Percentiles rank a stretch among this genome's conserved stretches.
phyloP scores from a whole-genome alignment of 2,113 vertebrate genomes.

The Grammomys dolichurus region DNA sequence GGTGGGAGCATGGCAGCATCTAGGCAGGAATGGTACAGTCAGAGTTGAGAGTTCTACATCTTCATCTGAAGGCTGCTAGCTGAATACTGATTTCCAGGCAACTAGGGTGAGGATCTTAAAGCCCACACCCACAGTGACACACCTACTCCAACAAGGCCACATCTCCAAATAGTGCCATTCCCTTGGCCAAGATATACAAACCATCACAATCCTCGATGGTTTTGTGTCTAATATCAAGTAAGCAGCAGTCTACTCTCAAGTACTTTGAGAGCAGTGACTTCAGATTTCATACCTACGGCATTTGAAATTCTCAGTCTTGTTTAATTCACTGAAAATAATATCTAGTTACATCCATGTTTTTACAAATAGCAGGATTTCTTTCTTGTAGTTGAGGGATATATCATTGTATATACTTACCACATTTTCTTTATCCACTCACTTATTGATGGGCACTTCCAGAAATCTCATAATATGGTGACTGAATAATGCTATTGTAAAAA shows the following conservation, averaged over 20 bases:
- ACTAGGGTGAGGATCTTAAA: no score
- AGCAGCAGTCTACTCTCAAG: accelerated
- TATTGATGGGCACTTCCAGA: background rate
- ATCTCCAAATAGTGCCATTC: no score
- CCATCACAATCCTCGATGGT: no score
- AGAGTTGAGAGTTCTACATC: no score
- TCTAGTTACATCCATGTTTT: background rate
- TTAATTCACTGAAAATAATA: background rate
- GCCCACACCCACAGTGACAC: no score
- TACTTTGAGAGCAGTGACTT: background rate
- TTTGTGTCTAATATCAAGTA: background rate
- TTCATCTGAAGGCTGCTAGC: no score
- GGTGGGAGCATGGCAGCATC: no score
- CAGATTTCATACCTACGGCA: background rate
- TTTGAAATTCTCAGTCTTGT: background rate
- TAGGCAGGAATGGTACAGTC: no score
- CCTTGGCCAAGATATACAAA: no score
- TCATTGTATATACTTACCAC: background rate
- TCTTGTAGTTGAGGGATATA: background rate
- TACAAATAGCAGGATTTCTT: background rate
- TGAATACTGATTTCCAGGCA: no score
- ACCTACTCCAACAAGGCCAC: no score
- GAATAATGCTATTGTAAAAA: background rate
- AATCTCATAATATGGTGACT: no score
- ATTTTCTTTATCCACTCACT: background rate